These are phyloP conservation scores for Todus mexicanus DNA, from an alignment of 2,797 vertebrate genomes.

Conservation along the genomic window DNA sequence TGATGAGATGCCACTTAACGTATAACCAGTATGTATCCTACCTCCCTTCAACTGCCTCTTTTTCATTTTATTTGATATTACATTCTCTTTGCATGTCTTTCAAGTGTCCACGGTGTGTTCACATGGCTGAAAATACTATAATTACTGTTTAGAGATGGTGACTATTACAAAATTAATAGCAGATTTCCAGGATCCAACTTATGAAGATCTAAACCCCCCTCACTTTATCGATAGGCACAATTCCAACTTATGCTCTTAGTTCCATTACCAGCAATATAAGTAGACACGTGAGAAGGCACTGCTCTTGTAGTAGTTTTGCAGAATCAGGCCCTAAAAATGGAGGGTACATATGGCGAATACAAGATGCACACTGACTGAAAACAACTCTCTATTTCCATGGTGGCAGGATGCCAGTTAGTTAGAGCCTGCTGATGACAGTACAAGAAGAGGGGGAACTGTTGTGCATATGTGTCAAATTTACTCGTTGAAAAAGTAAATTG, in stretches of 20 bases:
- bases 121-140: neutral
- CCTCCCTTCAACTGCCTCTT: neutral
- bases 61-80: neutral
- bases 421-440: neutral
- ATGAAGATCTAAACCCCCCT: neutral
- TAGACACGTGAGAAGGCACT: neutral
- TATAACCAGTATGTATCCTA: neutral
- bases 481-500: constrained; percentile 22
- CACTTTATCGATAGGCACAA: neutral
- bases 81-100: neutral
- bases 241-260: neutral
- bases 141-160: neutral
- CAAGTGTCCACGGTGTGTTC: neutral
- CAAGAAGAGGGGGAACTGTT: constrained; percentile 14
- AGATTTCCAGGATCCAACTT: neutral
- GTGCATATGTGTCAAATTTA: neutral
- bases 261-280: neutral
- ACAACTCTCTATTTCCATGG: neutral
- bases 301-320: neutral
- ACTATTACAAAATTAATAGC: neutral
- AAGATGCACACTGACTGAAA: neutral
- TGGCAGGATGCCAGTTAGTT: neutral
- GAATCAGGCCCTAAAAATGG: neutral
- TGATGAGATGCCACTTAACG: neutral
- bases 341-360: neutral